These are phyloP conservation scores for Pammene fasciana DNA, from an alignment of 2,888 invertebrate species.

Conservation along the genomic window DNA sequence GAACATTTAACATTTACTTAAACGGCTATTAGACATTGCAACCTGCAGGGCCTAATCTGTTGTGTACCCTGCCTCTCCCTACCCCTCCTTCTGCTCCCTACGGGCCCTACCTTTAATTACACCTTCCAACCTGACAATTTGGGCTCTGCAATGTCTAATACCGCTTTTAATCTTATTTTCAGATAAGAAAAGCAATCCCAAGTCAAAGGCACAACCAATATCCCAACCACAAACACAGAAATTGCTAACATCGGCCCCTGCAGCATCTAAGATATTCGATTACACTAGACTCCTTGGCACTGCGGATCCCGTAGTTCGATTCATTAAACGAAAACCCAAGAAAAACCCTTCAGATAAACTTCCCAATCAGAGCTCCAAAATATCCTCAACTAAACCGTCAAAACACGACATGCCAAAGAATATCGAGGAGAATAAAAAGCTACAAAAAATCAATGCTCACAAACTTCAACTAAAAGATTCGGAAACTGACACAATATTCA, in stretches of 20 bases:
- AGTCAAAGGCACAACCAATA: slow-evolving; percentile 48
- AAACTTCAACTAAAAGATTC: not conserved
- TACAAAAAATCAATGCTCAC: slow-evolving; percentile 47
- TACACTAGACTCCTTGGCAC: slow-evolving; percentile 59
- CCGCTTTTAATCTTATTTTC: too few relatives aligned
- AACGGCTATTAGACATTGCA: too few relatives aligned
- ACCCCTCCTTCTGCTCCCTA: too few relatives aligned
- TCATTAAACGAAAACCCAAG: slow-evolving; percentile 1
- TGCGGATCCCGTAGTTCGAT: slow-evolving; percentile 14
- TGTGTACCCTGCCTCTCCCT: too few relatives aligned
- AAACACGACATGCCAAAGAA: slow-evolving; percentile 35
- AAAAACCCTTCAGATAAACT: not conserved
- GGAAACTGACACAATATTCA: slow-evolving; percentile 55
- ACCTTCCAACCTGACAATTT: too few relatives aligned
- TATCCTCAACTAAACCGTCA: slow-evolving; percentile 32
- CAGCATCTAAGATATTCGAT: slow-evolving; percentile 60
- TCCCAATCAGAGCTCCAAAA: slow-evolving; percentile 11
- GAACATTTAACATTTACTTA: too few relatives aligned
- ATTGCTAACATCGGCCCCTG: slow-evolving; percentile 60
- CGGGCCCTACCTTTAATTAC: too few relatives aligned
- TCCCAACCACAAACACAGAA: slow-evolving; percentile 54
- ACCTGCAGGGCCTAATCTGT: too few relatives aligned
- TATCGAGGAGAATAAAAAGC: slow-evolving; percentile 45
- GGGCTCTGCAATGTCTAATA: too few relatives aligned
- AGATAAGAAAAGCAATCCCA: slow-evolving; percentile 29